Evolutionary conservation across 2,113 vertebrate species (phyloP).

Genomic region (Heptranchias perlo): DNA sequence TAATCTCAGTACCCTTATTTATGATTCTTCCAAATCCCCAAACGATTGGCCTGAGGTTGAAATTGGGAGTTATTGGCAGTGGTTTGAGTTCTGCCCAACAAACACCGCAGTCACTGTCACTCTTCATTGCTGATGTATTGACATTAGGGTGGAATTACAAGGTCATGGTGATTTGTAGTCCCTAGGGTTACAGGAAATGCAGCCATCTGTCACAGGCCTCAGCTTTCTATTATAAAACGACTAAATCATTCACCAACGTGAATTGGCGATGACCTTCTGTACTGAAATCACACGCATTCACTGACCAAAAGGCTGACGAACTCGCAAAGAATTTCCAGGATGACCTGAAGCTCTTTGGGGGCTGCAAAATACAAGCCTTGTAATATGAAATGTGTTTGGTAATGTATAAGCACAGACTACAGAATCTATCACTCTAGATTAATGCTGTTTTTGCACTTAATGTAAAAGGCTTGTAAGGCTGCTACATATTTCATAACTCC

Average conservation of each 20-base stretch:
- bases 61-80: slow-evolving; percentile 45
- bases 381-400: neutral
- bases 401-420: neutral
- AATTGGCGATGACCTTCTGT: slow-evolving; percentile 41
- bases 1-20: slow-evolving; percentile 59
- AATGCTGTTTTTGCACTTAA: neutral
- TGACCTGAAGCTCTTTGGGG: neutral
- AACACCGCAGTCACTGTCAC: neutral
- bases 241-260: slow-evolving; percentile 49
- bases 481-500: neutral
- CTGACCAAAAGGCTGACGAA: neutral
- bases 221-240: slow-evolving; percentile 43
- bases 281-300: slow-evolving; percentile 20
- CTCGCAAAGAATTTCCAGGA: neutral
- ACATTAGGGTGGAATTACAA: slow-evolving; percentile 46
- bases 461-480: neutral
- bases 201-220: slow-evolving; percentile 45
- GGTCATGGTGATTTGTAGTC: slow-evolving; percentile 49
- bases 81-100: slow-evolving; percentile 42
- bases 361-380: neutral
- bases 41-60: slow-evolving; percentile 49
- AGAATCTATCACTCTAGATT: neutral
- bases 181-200: slow-evolving; percentile 45
- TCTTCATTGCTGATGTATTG: slow-evolving; percentile 41
- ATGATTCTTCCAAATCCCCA: slow-evolving; percentile 53